Conservation (phyloP, 2,888 invertebrate genomes). For the Dicranocentrus wangi region DNA sequence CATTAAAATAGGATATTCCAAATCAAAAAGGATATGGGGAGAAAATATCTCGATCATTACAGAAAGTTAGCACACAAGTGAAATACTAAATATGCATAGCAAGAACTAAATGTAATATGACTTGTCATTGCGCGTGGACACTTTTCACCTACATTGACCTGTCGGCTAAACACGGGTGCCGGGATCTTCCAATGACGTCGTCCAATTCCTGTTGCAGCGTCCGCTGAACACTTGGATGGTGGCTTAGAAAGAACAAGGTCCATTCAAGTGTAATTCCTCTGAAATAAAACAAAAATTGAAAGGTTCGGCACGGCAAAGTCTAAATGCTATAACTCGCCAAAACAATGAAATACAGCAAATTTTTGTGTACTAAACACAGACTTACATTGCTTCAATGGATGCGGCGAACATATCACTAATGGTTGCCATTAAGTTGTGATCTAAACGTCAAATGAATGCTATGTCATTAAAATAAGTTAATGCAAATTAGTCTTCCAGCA, state of each 20-base stretch:
- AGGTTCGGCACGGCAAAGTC: not conserved
- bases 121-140: not conserved
- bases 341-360: not conserved
- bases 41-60: too few species aligned
- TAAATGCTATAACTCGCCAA: not conserved
- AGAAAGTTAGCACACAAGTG: not conserved
- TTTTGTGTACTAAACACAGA: not conserved
- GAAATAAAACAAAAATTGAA: not conserved
- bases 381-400: not conserved
- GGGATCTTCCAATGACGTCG: not conserved
- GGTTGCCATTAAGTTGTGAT: not conserved
- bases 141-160: not conserved
- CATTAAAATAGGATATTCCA: too few species aligned
- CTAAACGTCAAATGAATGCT: not conserved
- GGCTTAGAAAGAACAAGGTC: not conserved
- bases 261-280: not conserved
- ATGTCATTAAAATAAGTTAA: not conserved
- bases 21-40: too few species aligned
- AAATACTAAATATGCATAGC: not conserved
- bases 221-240: not conserved
- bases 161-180: not conserved
- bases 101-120: too few species aligned
- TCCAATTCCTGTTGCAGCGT: not conserved
- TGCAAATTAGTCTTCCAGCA: too few species aligned
- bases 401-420: not conserved